These are phyloP conservation scores for Lasioglossum malachurum DNA, from an alignment of 2,888 invertebrate species.

Conservation along the genomic window DNA sequence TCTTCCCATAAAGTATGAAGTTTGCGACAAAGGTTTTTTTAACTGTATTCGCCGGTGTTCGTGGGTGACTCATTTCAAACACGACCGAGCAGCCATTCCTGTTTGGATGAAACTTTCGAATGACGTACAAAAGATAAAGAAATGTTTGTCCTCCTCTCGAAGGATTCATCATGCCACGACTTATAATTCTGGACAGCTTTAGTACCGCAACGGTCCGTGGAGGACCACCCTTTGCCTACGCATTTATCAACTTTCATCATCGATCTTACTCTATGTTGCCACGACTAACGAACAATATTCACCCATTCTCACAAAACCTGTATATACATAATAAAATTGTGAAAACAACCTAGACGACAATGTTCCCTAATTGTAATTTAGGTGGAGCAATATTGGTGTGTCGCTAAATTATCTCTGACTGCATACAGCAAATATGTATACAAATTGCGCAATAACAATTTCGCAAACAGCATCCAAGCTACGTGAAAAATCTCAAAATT, in stretches of 20 bases:
- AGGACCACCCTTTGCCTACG: not conserved
- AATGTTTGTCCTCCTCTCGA: not conserved
- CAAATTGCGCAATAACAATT: not conserved
- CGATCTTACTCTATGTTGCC: not conserved
- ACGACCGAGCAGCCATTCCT: not conserved
- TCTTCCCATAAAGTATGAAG: not conserved
- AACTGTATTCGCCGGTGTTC: conserved; percentile 1
- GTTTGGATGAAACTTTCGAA: conserved; percentile 12
- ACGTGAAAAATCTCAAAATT: not conserved
- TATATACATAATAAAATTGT: not conserved
- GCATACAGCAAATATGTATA: not conserved
- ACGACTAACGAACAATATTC: not conserved
- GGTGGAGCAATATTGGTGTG: not conserved
- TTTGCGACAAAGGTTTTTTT: not conserved
- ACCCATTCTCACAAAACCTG: not conserved
- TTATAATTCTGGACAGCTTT: not conserved
- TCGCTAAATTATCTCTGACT: not conserved
- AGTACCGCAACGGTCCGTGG: not conserved
- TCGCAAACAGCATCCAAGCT: not conserved
- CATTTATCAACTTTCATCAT: not conserved
- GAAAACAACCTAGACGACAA: not conserved
- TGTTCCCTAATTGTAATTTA: not conserved
- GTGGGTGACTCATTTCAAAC: not conserved
- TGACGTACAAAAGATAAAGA: conserved; percentile 1
- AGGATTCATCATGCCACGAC: conserved; percentile 5